phyloP scores from a whole-genome alignment of 2,888 invertebrate species.

The Chrysolina haemoptera region DNA sequence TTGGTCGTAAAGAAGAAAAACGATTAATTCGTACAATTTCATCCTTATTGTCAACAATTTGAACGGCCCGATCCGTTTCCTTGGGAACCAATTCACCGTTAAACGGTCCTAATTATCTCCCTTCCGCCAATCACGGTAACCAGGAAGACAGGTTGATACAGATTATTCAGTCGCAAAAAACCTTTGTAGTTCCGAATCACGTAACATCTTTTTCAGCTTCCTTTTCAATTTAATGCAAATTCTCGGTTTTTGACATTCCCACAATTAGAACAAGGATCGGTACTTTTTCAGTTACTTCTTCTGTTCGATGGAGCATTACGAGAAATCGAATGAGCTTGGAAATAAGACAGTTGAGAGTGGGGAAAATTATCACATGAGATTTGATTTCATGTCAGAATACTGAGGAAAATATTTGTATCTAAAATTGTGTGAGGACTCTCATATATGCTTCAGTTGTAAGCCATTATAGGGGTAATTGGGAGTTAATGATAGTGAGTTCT shows the following conservation, averaged over 20 bases:
- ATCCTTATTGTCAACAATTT: slow-evolving; percentile 2
- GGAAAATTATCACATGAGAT: too few species aligned
- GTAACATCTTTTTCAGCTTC: slow-evolving; percentile 52
- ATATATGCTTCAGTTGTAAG: too few species aligned
- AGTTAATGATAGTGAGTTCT: too few species aligned
- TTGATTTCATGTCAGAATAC: too few species aligned
- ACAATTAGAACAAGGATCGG: slow-evolving; percentile 42
- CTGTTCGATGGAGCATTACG: slow-evolving; percentile 47
- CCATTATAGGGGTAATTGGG: too few species aligned
- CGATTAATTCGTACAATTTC: slow-evolving; percentile 1
- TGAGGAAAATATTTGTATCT: too few species aligned
- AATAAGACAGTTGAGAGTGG: too few species aligned
- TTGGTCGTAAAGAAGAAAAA: neutral
- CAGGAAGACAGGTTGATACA: slow-evolving; percentile 54
- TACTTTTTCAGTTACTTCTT: slow-evolving; percentile 46
- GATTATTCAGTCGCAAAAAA: slow-evolving; percentile 54
- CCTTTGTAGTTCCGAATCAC: slow-evolving; percentile 49
- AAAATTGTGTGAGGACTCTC: too few species aligned
- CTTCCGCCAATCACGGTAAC: slow-evolving; percentile 46
- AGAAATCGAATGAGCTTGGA: neutral
- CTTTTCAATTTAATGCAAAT: slow-evolving; percentile 51
- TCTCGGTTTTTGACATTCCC: slow-evolving; percentile 50
- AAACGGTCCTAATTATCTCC: slow-evolving; percentile 47
- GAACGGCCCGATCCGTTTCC: slow-evolving; percentile 38
- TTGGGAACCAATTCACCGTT: slow-evolving; percentile 49